Evolutionary conservation across 2,797 vertebrate genomes (phyloP).

Genomic region (Syngnathus acus): DNA sequence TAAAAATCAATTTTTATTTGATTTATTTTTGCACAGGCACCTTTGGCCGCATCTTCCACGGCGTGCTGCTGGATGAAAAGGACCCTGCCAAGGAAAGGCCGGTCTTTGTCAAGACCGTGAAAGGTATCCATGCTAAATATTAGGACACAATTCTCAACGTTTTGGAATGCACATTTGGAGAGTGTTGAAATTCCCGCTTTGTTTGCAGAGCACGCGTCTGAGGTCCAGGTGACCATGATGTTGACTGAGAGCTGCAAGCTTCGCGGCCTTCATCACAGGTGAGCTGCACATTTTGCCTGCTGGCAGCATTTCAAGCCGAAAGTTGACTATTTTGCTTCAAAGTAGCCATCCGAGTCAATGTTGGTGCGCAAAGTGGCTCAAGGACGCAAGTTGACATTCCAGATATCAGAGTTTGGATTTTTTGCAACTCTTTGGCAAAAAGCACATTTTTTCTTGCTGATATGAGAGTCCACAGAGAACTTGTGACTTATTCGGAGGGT

Average conservation of each 20-base stretch:
- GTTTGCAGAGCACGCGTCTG: conserved; percentile 86
- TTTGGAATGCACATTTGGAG: too few relatives aligned
- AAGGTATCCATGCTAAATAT: conserved; percentile 72
- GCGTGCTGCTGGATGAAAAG: conserved; percentile 91
- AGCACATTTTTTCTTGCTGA: neutral
- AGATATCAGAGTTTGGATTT: neutral
- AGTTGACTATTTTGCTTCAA: neutral
- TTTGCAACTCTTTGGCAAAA: neutral
- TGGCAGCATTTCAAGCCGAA: neutral
- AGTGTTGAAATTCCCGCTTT: neutral
- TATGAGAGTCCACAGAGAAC: neutral
- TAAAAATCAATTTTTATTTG: neutral
- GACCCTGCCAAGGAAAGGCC: conserved; percentile 93
- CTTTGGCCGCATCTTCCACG: conserved; percentile 96
- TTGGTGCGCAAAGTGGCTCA: too few relatives aligned
- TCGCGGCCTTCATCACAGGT: conserved; percentile 96
- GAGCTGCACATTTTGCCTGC: conserved; percentile 23
- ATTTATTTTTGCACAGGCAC: conserved; percentile 75
- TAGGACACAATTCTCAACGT: too few relatives aligned
- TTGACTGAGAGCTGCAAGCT: conserved; percentile 97
- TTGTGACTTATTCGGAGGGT: neutral
- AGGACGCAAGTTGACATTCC: neutral
- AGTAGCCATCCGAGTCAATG: too few relatives aligned
- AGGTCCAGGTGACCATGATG: conserved; percentile 99
- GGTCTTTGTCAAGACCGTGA: conserved; percentile 95